Percentiles rank a stretch among this genome's conserved stretches.
Evolutionary conservation across 2,113 vertebrate genomes (phyloP).

Genomic region (Dicrurus megarhynchus): DNA sequence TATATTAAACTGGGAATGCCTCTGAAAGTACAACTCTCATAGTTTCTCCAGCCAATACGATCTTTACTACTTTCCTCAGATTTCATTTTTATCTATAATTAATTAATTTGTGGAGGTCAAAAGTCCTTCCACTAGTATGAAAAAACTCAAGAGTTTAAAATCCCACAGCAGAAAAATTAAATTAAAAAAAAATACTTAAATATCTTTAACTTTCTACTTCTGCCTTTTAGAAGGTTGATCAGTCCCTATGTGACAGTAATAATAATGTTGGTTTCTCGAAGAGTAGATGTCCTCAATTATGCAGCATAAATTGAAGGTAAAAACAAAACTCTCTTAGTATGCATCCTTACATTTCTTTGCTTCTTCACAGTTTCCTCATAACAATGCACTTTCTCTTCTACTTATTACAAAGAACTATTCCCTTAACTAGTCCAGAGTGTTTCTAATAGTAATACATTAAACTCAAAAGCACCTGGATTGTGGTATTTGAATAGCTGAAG

Average conservation of each 20-base stretch:
- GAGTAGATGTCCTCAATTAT: not conserved
- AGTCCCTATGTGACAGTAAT: conserved; percentile 4
- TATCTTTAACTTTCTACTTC: not conserved
- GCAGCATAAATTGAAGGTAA: conserved; percentile 1
- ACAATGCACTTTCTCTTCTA: not conserved
- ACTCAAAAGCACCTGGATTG: conserved; percentile 12
- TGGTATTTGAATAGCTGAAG: conserved; percentile 2
- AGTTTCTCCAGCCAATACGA: not conserved
- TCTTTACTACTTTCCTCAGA: not conserved
- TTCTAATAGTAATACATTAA: not conserved
- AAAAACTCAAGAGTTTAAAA: conserved; percentile 1
- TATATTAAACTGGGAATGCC: not conserved
- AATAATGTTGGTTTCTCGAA: not conserved
- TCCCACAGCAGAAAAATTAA: not conserved
- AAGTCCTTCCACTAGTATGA: not conserved
- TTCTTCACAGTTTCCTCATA: not conserved
- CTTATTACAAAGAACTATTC: conserved; percentile 11
- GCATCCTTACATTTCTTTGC: not conserved
- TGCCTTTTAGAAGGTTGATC: not conserved
- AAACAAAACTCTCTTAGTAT: conserved; percentile 46
- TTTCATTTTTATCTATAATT: conserved; percentile 30
- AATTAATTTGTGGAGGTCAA: conserved; percentile 12
- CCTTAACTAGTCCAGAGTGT: not conserved
- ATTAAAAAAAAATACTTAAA: not conserved
- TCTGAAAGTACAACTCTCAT: not conserved